Percentiles rank a stretch among this genome's conserved stretches.
These are phyloP conservation scores for Papilio polyxenes DNA, from an alignment of 1,140 invertebrate species.

Conservation along the genomic window DNA sequence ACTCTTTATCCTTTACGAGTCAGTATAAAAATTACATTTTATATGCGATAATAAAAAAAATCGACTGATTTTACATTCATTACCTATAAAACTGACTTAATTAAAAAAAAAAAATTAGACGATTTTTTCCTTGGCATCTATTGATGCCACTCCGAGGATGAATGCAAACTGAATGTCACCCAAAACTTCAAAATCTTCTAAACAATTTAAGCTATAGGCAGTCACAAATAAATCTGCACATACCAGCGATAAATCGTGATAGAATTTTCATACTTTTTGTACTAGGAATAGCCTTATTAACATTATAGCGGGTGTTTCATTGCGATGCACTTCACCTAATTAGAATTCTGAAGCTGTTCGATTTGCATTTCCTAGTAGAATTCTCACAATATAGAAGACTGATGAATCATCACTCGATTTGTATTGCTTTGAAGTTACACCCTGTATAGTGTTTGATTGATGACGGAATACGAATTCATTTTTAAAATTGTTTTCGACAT, in stretches of 20 bases:
- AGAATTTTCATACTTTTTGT: neutral
- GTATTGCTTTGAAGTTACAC: neutral
- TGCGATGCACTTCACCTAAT: slow-evolving; percentile 13
- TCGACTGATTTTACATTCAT: too few relatives aligned
- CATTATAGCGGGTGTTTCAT: slow-evolving; percentile 5
- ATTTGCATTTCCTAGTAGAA: slow-evolving; percentile 14
- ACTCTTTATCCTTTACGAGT: neutral
- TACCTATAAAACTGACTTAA: too few relatives aligned
- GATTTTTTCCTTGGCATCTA: too few relatives aligned
- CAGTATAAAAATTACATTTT: neutral
- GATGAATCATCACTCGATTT: neutral
- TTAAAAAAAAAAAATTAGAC: too few relatives aligned
- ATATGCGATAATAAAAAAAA: neutral
- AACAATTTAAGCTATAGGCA: too few relatives aligned
- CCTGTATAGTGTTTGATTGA: neutral
- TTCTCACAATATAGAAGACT: neutral
- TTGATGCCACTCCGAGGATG: too few relatives aligned
- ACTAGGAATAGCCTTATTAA: neutral
- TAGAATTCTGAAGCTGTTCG: neutral
- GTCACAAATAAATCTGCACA: neutral
- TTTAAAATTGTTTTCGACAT: neutral
- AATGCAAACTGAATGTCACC: too few relatives aligned
- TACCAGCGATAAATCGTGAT: neutral
- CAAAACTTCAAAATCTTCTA: too few relatives aligned
- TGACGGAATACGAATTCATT: neutral